These are phyloP conservation scores for Athetis lepigone DNA, from an alignment of 2,888 invertebrate genomes.

Conservation along the genomic window DNA sequence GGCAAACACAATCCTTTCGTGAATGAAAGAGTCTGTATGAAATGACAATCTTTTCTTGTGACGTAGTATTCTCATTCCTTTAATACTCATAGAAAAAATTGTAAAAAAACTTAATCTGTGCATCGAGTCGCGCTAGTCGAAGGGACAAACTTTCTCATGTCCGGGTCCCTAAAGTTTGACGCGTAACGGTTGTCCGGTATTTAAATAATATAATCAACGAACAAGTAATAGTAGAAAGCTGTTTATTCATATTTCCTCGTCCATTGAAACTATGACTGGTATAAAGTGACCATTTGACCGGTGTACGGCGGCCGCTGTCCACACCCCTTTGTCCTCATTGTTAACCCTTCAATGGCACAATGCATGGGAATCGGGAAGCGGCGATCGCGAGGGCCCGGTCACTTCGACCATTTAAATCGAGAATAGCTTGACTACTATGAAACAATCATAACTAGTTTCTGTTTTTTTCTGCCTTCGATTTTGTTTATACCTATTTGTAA, in stretches of 20 bases:
- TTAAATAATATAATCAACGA: constrained; percentile 88
- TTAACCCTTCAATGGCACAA: constrained; percentile 85
- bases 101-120: constrained; percentile 58
- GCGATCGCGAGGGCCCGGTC: constrained; percentile 72
- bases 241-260: constrained; percentile 87
- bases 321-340: constrained; percentile 88
- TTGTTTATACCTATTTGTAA: constrained; percentile 8
- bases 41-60: constrained; percentile 49
- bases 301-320: constrained; percentile 84
- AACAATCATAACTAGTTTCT: constrained; percentile 54
- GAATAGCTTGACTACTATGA: constrained; percentile 65
- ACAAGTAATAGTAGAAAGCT: constrained; percentile 81
- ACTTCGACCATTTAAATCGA: constrained; percentile 80
- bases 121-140: constrained; percentile 45
- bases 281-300: constrained; percentile 89
- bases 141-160: constrained; percentile 84
- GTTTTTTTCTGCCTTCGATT: constrained; percentile 25
- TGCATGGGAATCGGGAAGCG: constrained; percentile 89
- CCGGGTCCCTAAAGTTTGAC: constrained; percentile 80
- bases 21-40: constrained; percentile 45
- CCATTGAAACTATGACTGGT: constrained; percentile 84
- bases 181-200: constrained; percentile 85
- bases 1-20: constrained; percentile 23
- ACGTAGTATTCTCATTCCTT: constrained; percentile 23
- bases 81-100: constrained; percentile 53